Base-by-base conservation (phyloP, 2,797 vertebrate species). In the Scarus forsteni region DNA sequence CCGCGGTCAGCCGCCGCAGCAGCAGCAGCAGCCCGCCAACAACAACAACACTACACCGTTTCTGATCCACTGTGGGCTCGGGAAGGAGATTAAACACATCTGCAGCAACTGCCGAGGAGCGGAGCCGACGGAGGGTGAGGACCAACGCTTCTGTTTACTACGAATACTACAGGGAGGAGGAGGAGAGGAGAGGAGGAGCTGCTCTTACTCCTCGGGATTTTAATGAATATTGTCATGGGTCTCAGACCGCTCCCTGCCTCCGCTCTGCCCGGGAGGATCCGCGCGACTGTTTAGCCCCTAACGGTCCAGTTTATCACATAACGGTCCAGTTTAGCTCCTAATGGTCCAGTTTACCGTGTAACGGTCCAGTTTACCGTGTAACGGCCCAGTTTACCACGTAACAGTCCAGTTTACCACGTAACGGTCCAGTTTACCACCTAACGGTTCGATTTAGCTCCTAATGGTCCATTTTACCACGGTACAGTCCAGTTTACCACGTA, bases 31-130 rank as follows among this genome's bases (percentile, higher is more conserved):
- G 12, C 56, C 80, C 73, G 60, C 77, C 48, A 35, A 36, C 0
- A 70, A 81, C 77, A 94, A 92, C 93, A 94, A 92, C 92, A 96
- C 95, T 82, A 94, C 94, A 90, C 96, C 96, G 85, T 97, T 97
- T 71, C 94, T 94, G 92, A 95, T 97, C 85, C 96, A 96, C 90
- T 96, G 96, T 83, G 96, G 96, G 88, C 95, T 98, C 80, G 95
- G 97, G 44, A 96, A 96, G 77, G 97, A 98, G 92, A 96, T 97
- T 90, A 97, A 98, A 85, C 97, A 98, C 91, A 97, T 98, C 84
- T 98, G 97, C 95, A 95, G 96, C 92, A 97, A 97, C 92, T 98
- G 97, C 84, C 95, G 97, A n/a, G 96, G 95, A 83, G 94, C 95
- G 70, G 95, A 93, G 86, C 87, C 93, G 84, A 94, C 86, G 83